Evolutionary conservation across 2,888 invertebrate species (phyloP).

Genomic region (Atrina japonica): DNA sequence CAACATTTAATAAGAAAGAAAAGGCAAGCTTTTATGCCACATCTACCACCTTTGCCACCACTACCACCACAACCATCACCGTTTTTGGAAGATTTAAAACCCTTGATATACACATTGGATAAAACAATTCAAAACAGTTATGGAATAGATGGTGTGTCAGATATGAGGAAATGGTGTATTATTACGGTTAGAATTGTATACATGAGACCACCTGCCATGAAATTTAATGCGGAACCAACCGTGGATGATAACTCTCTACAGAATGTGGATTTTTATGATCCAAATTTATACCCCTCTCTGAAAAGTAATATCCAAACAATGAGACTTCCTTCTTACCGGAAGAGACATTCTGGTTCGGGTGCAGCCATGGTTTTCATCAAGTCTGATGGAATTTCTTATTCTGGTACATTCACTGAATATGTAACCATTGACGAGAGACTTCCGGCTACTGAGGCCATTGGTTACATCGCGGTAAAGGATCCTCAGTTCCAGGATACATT

Average conservation of each 20-base stretch:
- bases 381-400: constrained; percentile 11
- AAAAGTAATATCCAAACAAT: too few species aligned
- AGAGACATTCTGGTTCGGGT: constrained; percentile 11
- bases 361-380: constrained; percentile 3
- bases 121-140: constrained; percentile 4
- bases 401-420: background rate
- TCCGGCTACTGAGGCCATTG: constrained; percentile 5
- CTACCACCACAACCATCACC: too few species aligned
- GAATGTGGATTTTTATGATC: too few species aligned
- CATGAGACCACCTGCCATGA: constrained; percentile 1
- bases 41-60: too few species aligned
- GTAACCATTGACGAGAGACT: background rate
- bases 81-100: too few species aligned
- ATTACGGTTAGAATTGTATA: background rate
- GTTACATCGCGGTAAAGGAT: constrained; percentile 9
- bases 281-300: too few species aligned
- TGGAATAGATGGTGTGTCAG: constrained; percentile 10
- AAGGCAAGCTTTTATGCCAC: too few species aligned
- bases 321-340: too few species aligned
- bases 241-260: too few species aligned
- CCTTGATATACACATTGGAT: constrained; percentile 1
- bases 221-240: too few species aligned
- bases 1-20: too few species aligned
- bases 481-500: background rate
- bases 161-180: constrained; percentile 5